Evolutionary conservation across 2,113 vertebrate genomes (phyloP), one percentile per base, ranked within the genome.

Genomic region (Eulemur macaco): DNA sequence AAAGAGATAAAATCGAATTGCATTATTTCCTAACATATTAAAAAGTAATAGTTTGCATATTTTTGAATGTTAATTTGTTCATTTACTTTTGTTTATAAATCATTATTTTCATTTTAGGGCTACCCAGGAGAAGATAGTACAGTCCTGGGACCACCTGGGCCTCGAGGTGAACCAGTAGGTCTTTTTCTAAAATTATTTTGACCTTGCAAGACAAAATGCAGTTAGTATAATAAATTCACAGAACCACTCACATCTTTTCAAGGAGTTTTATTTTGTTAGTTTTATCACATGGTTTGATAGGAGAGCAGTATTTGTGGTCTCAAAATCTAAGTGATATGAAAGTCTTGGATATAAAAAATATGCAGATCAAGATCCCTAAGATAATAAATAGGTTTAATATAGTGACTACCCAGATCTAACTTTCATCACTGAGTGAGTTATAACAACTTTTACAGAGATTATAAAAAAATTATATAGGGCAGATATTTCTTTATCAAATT

Each of bases 141-240:
- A 97, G 98, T 98, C 76, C 98, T 98, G 84, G 99, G 99, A 99
- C 98, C 98, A 73, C 99, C 99, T 97, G 99, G 99, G 98, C 99
- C 99, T 99, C 99, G 99, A 99, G 99, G 99, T 99, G 99, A 99
- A 99, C 99, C 99, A 99, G 99, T 99, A 99, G 99, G 99, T 99
- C 99, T 99, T 99, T 99, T 98, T 99, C 99, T 99, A 97, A 97
- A 98, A 96, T 98, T 98, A 93, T 95, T 87, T 96, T 97, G 58
- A 58, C 95, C 52, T 47, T 80, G 97, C 52, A 96, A 97, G 82
- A 94, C 39, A 87, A 95, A 84, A 97, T 45, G 2, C 17, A 97
- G 10, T 94, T 54, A 50, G 7, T 27, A 27, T 52, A 89, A 73
- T 80, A 93, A n/a, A 89, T 56, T 84, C 14, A 86, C 15, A 89